phyloP scores from a whole-genome alignment of 2,113 vertebrate species.

The Haemorhous mexicanus region DNA sequence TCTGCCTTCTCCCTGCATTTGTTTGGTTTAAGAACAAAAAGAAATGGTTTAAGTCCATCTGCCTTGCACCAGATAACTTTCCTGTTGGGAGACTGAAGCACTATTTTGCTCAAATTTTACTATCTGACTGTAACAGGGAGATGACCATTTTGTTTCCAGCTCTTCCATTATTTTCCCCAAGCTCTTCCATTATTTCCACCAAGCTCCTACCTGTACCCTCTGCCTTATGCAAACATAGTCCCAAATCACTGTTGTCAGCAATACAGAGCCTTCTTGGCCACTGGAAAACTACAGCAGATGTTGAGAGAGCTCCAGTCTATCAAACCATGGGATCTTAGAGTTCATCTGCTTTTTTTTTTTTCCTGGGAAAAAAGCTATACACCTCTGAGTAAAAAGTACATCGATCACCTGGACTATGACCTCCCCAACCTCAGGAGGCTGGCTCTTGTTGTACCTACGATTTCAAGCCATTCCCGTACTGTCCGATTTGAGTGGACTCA shows the following conservation, averaged over 20 bases:
- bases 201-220: neutral
- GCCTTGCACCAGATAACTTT: neutral
- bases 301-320: neutral
- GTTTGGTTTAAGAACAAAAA: neutral
- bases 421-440: neutral
- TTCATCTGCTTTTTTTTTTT: neutral
- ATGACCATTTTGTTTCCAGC: neutral
- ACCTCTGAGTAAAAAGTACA: neutral
- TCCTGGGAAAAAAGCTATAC: neutral
- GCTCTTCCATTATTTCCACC: neutral
- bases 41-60: neutral
- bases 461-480: slow-evolving; percentile 98
- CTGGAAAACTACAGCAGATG: neutral
- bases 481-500: slow-evolving; percentile 95
- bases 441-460: slow-evolving; percentile 83
- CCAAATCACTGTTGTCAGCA: neutral
- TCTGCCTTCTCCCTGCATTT: neutral
- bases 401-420: neutral
- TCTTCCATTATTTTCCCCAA: neutral
- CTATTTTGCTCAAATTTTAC: neutral
- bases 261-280: neutral
- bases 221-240: neutral
- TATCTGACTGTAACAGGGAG: neutral
- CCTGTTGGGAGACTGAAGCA: neutral
- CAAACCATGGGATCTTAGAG: neutral